These are phyloP conservation scores for Pinna nobilis DNA, from an alignment of 1,140 invertebrate genomes.

Conservation along the genomic window DNA sequence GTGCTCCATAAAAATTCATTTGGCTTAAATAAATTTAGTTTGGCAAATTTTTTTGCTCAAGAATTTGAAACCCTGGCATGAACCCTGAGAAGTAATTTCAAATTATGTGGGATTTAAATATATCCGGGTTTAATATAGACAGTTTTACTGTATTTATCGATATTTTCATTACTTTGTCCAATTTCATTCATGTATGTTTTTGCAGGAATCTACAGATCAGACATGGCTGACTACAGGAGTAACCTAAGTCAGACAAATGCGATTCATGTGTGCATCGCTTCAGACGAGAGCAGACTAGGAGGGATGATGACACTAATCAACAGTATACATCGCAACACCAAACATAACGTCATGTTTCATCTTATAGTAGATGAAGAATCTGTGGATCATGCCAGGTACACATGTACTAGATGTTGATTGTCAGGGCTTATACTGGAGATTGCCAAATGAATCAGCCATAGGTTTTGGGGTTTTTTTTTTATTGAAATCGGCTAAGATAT, in stretches of 20 bases:
- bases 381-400: slow-evolving; percentile 62
- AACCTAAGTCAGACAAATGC: slow-evolving; percentile 32
- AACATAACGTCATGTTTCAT: slow-evolving; percentile 63
- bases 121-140: neutral
- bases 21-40: too few species aligned
- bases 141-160: neutral
- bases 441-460: neutral
- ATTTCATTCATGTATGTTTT: too few species aligned
- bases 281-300: slow-evolving; percentile 67
- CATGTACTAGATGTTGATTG: neutral
- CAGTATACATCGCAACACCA: slow-evolving; percentile 68
- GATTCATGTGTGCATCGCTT: slow-evolving; percentile 65
- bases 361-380: slow-evolving; percentile 60
- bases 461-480: neutral
- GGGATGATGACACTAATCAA: slow-evolving; percentile 72
- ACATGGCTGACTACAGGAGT: slow-evolving; percentile 17
- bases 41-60: too few species aligned
- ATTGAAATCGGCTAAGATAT: neutral
- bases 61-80: too few species aligned
- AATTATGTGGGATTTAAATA: too few species aligned
- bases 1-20: too few species aligned
- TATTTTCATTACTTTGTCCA: neutral
- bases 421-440: neutral
- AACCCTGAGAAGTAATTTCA: neutral
- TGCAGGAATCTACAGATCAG: slow-evolving; percentile 35